Evolutionary conservation across 1,140 invertebrate genomes (phyloP).

Genomic region (Megalopta genalis): DNA sequence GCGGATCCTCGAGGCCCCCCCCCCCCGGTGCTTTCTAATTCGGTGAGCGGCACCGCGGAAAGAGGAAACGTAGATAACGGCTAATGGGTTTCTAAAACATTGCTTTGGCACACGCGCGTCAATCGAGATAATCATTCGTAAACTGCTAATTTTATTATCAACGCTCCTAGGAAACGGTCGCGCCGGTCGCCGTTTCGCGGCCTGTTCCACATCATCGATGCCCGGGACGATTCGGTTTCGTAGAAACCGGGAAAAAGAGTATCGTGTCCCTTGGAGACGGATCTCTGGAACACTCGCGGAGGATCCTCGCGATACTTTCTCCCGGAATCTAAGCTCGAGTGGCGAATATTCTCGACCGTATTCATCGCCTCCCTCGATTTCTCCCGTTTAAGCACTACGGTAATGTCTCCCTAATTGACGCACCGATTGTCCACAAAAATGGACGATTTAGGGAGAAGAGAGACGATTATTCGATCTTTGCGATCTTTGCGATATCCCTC

Average conservation of each 20-base stretch:
- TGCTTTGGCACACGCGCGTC: constrained; percentile 12
- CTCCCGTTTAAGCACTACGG: constrained; percentile 19
- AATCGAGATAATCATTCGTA: constrained; percentile 20
- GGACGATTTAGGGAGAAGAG: no score
- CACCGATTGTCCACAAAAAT: no score
- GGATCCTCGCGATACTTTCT: constrained; percentile 61
- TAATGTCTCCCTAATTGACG: no score
- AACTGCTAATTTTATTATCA: constrained; percentile 43
- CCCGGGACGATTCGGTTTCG: neutral
- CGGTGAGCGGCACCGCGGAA: constrained; percentile 15
- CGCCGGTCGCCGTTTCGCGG: no score
- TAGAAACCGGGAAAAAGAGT: neutral
- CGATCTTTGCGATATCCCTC: no score
- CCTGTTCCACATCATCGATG: neutral
- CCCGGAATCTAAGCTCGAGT: constrained; percentile 51
- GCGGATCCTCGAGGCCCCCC: neutral
- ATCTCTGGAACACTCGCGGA: neutral
- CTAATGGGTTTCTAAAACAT: constrained; percentile 36
- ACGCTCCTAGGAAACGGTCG: neutral
- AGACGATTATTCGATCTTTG: no score
- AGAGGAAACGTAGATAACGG: constrained; percentile 15
- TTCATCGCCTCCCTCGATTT: constrained; percentile 34
- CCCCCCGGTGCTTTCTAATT: constrained; percentile 54
- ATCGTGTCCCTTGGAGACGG: constrained; percentile 26
- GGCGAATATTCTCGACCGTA: constrained; percentile 37